Evolutionary conservation across 2,888 invertebrate genomes (phyloP), one percentile per base, ranked within the genome.

Genomic region (Abrostola tripartita): DNA sequence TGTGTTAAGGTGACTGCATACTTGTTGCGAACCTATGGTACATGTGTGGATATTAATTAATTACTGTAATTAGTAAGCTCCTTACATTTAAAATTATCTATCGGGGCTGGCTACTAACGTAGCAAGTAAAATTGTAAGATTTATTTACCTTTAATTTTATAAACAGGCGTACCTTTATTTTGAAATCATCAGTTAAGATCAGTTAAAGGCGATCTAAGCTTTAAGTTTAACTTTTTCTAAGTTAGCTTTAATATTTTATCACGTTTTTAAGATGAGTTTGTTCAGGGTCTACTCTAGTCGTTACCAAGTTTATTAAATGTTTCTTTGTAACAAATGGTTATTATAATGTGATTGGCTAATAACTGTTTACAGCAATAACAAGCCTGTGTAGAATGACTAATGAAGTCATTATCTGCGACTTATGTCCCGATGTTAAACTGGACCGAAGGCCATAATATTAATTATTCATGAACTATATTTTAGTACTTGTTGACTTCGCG

Each of bases 381-480:
- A 57, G 37, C 51, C 41, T 11, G 38, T 37, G 24, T 42, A 35
- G 24, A 59, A 51, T 47, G 56, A 12, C 35, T 55, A 49, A 72
- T 76, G 57, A 60, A 72, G 71, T 14, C 47, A 76, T 72, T 72
- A 75, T 40, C 37, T 40, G 51, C 10, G 51, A 58, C 57, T 75
- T 57, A 71, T 61, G 40, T 61, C 60, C 65, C 51, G 38, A n/a
- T 49, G 49, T 37, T 37, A 44, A 58, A 58, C 50, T 50, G 47
- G 49, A 76, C 47, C 62, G 59, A 52, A 75, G 38, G 47, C 53
- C 51, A 57, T 47, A 8, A 11, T 14, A 64, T 71, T 52, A 56
- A 71, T 70, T 57, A 71, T 71, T 76, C 71, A 71, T 71, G 57
- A 61, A 50, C 54, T 5, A 11, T 40, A 24, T 12, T 24, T 54